Evolutionary conservation across 2,888 invertebrate genomes (phyloP).

Genomic region (Diaprepes abbreviatus): DNA sequence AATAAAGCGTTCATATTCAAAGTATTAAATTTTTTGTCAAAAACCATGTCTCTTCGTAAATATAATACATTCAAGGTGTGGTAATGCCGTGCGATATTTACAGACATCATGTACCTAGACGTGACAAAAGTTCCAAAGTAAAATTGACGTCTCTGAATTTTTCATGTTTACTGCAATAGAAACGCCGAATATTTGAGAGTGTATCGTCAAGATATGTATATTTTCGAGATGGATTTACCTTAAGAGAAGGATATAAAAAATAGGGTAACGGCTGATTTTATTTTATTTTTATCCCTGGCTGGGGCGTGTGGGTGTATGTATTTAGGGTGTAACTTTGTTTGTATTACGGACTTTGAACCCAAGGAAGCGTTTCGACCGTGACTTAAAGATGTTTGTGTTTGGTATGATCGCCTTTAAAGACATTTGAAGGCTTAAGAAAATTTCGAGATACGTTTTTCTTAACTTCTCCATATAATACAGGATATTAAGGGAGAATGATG

Average conservation of each 20-base stretch:
- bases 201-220: neutral
- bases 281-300: too few species aligned
- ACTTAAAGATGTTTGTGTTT: too few species aligned
- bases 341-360: too few species aligned
- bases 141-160: constrained; percentile 20
- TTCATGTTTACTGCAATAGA: constrained; percentile 1
- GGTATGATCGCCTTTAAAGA: too few species aligned
- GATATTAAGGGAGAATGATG: too few species aligned
- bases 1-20: neutral
- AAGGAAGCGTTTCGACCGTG: too few species aligned
- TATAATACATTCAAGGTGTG: constrained; percentile 28
- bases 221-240: neutral
- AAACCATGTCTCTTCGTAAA: neutral
- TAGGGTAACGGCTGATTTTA: too few species aligned
- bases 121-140: constrained; percentile 30
- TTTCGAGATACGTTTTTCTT: too few species aligned
- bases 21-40: neutral
- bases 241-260: neutral
- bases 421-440: too few species aligned
- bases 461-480: too few species aligned
- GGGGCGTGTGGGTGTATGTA: too few species aligned
- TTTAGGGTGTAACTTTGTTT: too few species aligned
- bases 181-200: neutral
- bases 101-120: constrained; percentile 25
- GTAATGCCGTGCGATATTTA: constrained; percentile 35